Base-by-base conservation (phyloP, 2,113 vertebrate genomes). In the Oreochromis niloticus region DNA sequence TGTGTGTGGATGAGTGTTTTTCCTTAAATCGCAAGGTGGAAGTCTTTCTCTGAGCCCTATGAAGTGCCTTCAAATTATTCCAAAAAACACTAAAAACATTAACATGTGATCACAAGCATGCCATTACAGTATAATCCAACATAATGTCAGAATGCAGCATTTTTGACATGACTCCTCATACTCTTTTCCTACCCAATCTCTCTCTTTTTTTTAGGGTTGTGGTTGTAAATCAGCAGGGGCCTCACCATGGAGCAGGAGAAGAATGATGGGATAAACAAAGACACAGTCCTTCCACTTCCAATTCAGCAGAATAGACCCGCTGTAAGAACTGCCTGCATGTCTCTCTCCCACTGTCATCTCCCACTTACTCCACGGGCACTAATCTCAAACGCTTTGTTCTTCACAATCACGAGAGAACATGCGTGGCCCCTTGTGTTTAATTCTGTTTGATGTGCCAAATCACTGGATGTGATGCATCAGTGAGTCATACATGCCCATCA, bases 281-380 rank as follows among this genome's bases (percentile, higher is more conserved):
- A 88, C 82, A 19, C 46, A 54, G 36, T 79, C 63, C 84, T 84
- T 89, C 57, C 85, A 81, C 46, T 52, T 78, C 46, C 84, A 14
- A 16, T 85, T 79, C 92, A 91, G 61, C 88, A 87, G 19, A 92
- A 88, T 7, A 91, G 81, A 94, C 91, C 92, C 13, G 78, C 85
- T 68, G 95, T 96, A 94, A 95, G 95, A 85, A 46, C 80, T 41
- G 34, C 82, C 48, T 84, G 81, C 85, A 52, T 82, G 41, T 71
- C 81, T 81, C 43, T 86, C 71, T 85, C 83, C 79, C 79, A 82
- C 80, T 90, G 92, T 85, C 63, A 50, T 88, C 85, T 85, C 86
- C 81, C 80, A 79, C 63, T 84, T 84, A 48, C 54, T 63, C 81
- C 73, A 63, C 82, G 80, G 63, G 85, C 82, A 84, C 85, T 91